Percentiles rank a stretch among this genome's conserved stretches.
phyloP scores from a whole-genome alignment of 2,888 invertebrate species.

The Caenorhabditis angaria region DNA sequence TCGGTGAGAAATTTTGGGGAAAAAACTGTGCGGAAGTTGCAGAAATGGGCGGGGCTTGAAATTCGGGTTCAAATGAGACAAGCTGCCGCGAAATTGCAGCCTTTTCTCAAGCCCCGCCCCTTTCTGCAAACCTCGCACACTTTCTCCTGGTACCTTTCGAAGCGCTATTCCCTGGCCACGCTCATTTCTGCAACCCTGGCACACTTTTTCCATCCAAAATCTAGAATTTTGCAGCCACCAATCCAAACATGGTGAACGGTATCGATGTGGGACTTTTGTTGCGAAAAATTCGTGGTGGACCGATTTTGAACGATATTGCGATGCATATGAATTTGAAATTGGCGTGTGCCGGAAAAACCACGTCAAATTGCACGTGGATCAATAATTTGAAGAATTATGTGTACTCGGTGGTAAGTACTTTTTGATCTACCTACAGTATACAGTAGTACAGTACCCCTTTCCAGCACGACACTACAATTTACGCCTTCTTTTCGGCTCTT shows the following conservation, averaged over 20 bases:
- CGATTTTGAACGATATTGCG: conserved; percentile 49
- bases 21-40: too few species aligned
- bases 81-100: too few species aligned
- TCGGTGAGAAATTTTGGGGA: conserved; percentile 29
- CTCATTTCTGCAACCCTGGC: too few species aligned
- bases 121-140: too few species aligned
- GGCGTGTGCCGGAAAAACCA: conserved; percentile 23
- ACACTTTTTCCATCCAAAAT: too few species aligned
- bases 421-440: background rate
- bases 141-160: too few species aligned
- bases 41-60: too few species aligned
- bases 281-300: conserved; percentile 31
- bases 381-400: conserved; percentile 50
- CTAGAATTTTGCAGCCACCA: conserved; percentile 27
- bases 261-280: conserved; percentile 29
- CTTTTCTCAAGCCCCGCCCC: too few species aligned
- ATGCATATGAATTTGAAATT: conserved; percentile 53
- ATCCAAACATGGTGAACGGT: conserved; percentile 30
- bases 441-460: background rate
- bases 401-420: conserved; percentile 52
- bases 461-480: conserved; percentile 60
- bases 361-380: conserved; percentile 47
- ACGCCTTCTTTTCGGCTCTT: conserved; percentile 54
- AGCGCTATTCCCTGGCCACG: too few species aligned
- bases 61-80: too few species aligned